A percentile compares a stretch with the other conserved stretches of the same genome.
Evolutionary conservation across 1,140 invertebrate species (phyloP).

Genomic region (Periplaneta americana): DNA sequence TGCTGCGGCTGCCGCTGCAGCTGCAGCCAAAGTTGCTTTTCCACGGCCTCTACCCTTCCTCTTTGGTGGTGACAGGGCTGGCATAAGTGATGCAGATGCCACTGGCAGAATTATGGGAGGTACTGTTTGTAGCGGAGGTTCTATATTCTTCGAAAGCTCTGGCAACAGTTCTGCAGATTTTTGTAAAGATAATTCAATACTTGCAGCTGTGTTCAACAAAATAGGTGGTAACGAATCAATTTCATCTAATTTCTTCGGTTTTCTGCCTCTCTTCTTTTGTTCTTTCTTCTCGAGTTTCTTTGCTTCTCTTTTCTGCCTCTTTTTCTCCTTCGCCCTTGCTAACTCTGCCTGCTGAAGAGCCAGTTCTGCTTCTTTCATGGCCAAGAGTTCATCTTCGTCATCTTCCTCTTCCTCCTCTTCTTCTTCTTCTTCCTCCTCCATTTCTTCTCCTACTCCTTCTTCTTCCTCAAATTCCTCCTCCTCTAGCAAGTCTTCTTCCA

Average conservation of each 20-base stretch:
- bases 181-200: neutral
- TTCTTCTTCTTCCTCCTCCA: constrained; percentile 38
- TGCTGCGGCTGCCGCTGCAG: constrained; percentile 17
- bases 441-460: constrained; percentile 49
- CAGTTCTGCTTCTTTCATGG: constrained; percentile 6
- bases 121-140: neutral
- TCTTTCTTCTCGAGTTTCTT: constrained; percentile 53
- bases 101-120: neutral
- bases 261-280: constrained; percentile 33
- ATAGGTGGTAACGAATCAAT: neutral
- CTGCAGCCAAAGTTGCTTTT: constrained; percentile 21
- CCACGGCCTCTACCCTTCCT: constrained; percentile 13
- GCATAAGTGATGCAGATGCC: neutral
- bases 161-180: neutral
- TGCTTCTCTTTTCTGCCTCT: constrained; percentile 33
- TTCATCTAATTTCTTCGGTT: constrained; percentile 7
- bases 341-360: neutral
- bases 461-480: constrained; percentile 46
- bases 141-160: neutral
- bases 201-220: neutral
- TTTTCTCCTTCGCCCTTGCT: neutral
- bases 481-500: constrained; percentile 48
- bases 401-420: constrained; percentile 30
- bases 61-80: neutral
- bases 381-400: constrained; percentile 11